A percentile compares a stretch with the other conserved stretches of the same genome.
Conservation (phyloP, 2,797 vertebrate genomes). For the Galago senegalensis region DNA sequence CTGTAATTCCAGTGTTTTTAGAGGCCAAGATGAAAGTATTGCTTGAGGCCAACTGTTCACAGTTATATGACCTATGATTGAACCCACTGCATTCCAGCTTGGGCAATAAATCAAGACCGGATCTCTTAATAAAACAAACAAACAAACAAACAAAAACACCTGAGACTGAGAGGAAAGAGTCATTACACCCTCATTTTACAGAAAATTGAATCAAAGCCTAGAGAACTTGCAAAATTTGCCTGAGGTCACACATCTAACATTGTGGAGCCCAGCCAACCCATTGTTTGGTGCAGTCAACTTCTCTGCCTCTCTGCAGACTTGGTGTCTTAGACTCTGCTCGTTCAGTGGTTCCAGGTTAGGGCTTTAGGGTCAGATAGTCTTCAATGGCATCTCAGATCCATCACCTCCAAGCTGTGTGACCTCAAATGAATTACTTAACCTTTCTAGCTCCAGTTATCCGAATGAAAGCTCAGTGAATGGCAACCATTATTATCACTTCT, state of each 20-base stretch:
- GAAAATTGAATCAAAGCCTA: conserved; percentile 15
- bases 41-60: too few species aligned
- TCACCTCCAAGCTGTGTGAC: neutral
- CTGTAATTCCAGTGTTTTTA: too few species aligned
- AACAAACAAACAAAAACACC: too few species aligned
- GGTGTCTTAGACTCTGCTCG: neutral
- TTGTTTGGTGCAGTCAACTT: neutral
- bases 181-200: neutral
- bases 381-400: neutral
- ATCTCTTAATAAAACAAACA: too few species aligned
- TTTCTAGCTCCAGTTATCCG: neutral
- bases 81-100: too few species aligned
- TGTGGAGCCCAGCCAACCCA: neutral
- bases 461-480: neutral
- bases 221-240: conserved; percentile 24
- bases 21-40: too few species aligned
- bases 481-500: neutral
- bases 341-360: neutral
- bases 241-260: neutral
- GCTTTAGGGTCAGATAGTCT: neutral
- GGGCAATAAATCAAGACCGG: too few species aligned
- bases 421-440: neutral
- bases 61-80: too few species aligned
- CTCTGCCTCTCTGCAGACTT: neutral
- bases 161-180: neutral